phyloP scores from a whole-genome alignment of 2,888 invertebrate genomes.

The Mimas tiliae region DNA sequence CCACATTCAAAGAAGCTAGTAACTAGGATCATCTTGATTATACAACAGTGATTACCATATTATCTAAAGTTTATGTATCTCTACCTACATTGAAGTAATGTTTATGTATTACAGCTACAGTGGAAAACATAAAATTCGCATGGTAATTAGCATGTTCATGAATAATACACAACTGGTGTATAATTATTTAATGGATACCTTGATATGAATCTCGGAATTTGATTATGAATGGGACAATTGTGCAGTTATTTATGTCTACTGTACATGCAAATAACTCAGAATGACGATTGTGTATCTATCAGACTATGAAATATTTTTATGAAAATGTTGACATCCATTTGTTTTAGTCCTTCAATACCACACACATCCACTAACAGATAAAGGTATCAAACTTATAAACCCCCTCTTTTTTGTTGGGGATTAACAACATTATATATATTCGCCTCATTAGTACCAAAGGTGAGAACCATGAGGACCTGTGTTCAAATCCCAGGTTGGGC shows the following conservation, averaged over 20 bases:
- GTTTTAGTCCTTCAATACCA: too few species aligned
- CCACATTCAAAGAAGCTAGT: background rate
- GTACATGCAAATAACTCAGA: background rate
- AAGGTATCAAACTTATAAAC: too few species aligned
- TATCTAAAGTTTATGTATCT: background rate
- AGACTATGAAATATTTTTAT: background rate
- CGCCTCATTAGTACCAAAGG: too few species aligned
- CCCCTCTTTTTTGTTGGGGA: too few species aligned
- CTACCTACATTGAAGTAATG: background rate
- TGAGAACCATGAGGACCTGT: too few species aligned
- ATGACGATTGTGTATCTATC: background rate
- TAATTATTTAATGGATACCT: slow-evolving; percentile 17
- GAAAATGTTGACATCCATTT: too few species aligned
- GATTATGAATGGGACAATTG: slow-evolving; percentile 20
- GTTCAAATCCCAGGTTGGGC: too few species aligned
- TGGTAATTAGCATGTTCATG: slow-evolving; percentile 20
- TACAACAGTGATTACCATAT: background rate
- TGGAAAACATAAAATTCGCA: slow-evolving; percentile 20
- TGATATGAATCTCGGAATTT: slow-evolving; percentile 15
- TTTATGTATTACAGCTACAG: background rate
- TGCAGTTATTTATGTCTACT: background rate
- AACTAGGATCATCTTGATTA: slow-evolving; percentile 2
- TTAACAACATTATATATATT: too few species aligned
- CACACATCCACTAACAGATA: too few species aligned
- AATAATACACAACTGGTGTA: slow-evolving; percentile 18